Evolutionary conservation across 1,140 invertebrate genomes (phyloP).

Genomic region (Linepithema humile): DNA sequence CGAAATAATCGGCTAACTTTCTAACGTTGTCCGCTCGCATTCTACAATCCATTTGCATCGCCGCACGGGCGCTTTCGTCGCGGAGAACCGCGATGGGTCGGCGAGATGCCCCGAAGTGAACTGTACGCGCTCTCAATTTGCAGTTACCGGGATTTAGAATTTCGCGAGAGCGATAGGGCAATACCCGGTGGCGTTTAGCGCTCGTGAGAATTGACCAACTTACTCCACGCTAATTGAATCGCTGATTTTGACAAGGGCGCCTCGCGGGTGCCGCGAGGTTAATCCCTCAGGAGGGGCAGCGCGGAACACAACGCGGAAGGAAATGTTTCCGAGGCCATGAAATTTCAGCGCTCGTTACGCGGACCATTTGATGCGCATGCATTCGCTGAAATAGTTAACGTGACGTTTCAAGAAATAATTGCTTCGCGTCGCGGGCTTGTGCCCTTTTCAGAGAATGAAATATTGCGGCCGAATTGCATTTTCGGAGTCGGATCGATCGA

Average conservation of each 20-base stretch:
- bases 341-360: background rate
- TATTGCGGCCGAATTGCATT: background rate
- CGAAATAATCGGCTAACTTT: constrained; percentile 46
- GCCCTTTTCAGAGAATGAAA: background rate
- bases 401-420: constrained; percentile 15
- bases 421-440: background rate
- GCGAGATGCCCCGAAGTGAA: background rate
- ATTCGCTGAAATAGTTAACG: background rate
- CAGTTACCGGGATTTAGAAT: constrained; percentile 28
- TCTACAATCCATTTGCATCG: background rate
- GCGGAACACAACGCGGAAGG: background rate
- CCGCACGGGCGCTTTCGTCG: background rate
- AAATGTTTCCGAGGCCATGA: background rate
- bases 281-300: background rate
- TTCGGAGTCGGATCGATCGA: background rate
- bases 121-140: constrained; percentile 25
- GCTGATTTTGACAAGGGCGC: background rate
- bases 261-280: background rate
- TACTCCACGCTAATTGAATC: constrained; percentile 19
- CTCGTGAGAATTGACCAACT: background rate
- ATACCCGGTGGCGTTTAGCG: background rate
- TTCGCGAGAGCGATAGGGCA: background rate
- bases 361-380: background rate
- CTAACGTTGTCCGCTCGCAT: background rate
- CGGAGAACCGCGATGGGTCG: constrained; percentile 1